Base-by-base conservation (phyloP, 1,140 invertebrate genomes). In the Orius insidiosus region DNA sequence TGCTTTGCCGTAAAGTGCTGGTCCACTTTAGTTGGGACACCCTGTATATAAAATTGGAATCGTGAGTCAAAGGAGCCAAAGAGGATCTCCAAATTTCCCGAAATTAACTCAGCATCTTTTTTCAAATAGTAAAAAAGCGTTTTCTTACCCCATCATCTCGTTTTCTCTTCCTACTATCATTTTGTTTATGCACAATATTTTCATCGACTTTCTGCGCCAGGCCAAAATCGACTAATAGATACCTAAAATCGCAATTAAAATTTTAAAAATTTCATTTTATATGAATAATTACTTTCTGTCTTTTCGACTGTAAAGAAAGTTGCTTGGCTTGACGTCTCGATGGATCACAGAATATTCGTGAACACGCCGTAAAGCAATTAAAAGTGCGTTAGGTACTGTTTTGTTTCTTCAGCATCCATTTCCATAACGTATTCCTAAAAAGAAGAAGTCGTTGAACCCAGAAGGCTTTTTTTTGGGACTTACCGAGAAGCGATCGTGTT, bases 251-350 rank as follows among this genome's bases (percentile, higher is more conserved):
- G 48, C 44, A 49, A 43, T 50, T 13, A 36, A 34, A 32, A 30
- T 15, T n/a, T 43, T 14, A 33, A 47, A 14, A 40, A 45, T n/a
- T 9, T 34, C 34, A 41, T 13, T 15, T 33, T 41, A 47, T 30
- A 51, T 53, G 43, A 44, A 37, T n/a, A 66, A 61, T 69, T 68
- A 84, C 79, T 74, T 72, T 62, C 71, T 74, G 41, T 72, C 74
- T n/a, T 67, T 64, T 24, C 84, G 66, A 61, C 90, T 78, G 58
- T 87, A 93, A 1, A 93, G 67, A 61, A 93, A 93, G 66, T 94
- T 94, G 60, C 76, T 83, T 4, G 89, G 87, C 65, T 93, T 93
- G n/a, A 94, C 74, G 60, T 94, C 88, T 53, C 89, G 68, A 61
- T 94, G 89, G 52, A 94, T 89, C 43, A 93, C 76, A 51, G 79